Conservation (phyloP, 2,888 invertebrate genomes). For the Caenorhabditis sp. region DNA sequence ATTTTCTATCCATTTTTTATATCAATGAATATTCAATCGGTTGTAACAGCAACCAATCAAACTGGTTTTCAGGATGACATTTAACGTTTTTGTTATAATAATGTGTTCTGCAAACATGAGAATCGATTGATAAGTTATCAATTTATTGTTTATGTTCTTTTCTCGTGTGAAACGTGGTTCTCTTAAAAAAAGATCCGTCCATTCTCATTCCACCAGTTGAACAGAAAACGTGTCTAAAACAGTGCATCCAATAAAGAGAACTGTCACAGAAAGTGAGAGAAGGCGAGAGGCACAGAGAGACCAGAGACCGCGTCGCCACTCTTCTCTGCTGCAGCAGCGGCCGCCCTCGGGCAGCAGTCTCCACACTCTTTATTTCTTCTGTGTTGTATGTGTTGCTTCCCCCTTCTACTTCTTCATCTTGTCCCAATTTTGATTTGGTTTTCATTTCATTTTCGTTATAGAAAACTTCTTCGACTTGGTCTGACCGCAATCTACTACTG, state of each 20-base stretch:
- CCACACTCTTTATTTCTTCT: not conserved
- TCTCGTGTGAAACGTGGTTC: not conserved
- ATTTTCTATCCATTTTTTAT: not conserved
- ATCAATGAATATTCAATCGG: not conserved
- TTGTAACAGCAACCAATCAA: not conserved
- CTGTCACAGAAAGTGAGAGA: not conserved
- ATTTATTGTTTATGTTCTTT: not conserved
- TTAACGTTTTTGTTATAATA: not conserved
- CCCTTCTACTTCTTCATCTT: not conserved
- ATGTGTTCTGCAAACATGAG: not conserved
- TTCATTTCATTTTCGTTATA: conserved; percentile 30
- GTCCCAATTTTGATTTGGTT: conserved; percentile 18
- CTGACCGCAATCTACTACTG: conserved; percentile 36
- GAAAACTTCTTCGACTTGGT: conserved; percentile 40
- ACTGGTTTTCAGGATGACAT: not conserved
- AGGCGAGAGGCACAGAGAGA: not conserved
- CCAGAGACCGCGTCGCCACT: not conserved
- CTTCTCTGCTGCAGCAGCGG: conserved; percentile 5
- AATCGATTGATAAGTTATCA: not conserved
- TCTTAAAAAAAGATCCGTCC: not conserved
- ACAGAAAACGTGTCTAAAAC: not conserved
- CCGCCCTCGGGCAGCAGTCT: conserved; percentile 25
- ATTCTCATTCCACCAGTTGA: not conserved
- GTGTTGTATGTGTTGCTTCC: not conserved
- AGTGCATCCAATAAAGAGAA: not conserved